Base-by-base conservation (phyloP, 2,888 invertebrate species). In the Heterodera filipjevi region DNA sequence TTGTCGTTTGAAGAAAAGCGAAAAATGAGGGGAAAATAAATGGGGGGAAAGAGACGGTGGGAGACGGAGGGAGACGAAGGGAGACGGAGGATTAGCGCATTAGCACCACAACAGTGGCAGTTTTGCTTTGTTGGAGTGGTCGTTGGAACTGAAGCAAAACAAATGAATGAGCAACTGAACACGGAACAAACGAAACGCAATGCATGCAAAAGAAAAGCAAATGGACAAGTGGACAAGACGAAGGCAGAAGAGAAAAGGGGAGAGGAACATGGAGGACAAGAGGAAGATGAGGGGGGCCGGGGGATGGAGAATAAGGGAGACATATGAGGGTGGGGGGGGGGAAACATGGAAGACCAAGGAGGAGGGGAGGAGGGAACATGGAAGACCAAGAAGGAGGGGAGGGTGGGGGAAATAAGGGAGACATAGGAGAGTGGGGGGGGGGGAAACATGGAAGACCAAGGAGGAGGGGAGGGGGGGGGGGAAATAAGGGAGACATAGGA, bases 61-160 rank as follows among this genome's bases (percentile, higher is more conserved):
- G 12, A 1, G 49, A n/a, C n/a, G n/a, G n/a, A n/a, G n/a, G n/a
- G n/a, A n/a, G n/a, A n/a, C 10, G 53, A 14, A 5, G 53, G 5
- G 53, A 53, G 22, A 53, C n/a, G 59, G 22, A 5, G 59, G 59
- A 59, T 59, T 59, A 59, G 59, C 59, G 3, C 59, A 59, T 59
- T 59, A 59, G 59, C 59, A 59, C n/a, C n/a, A 27, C 10, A 39
- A 10, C 39, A 39, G 39, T 10, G 39, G 39, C n/a, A 39, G 59
- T n/a, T 59, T 59, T 59, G 59, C 46, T n/a, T 59, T 59, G 59
- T 27, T 59, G n/a, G 59, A 59, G 59, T 59, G n/a, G n/a, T 59
- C 59, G 59, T 6, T n/a, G 59, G 27, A 59, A 59, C n/a, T 49
- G 59, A n/a, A 8, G 59, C 59, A 59, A 59, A 59, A n/a, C 22